Evolutionary conservation across 2,797 vertebrate genomes (phyloP), one percentile per base, ranked within the genome.

Genomic region (Spinus pinus): DNA sequence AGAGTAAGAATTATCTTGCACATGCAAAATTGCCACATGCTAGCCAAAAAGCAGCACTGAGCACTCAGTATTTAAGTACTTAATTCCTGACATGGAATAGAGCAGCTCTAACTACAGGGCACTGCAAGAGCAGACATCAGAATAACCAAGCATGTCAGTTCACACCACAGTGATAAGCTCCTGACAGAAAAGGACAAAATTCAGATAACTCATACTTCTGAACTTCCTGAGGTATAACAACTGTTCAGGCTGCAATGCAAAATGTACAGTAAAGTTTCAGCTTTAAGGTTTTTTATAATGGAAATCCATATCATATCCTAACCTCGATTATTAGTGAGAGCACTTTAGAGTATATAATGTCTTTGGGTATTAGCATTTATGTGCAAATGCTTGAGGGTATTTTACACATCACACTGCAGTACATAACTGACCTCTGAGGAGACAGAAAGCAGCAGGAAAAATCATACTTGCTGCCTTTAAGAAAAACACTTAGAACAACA

Each of bases 41-140:
- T 62, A 82, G 20, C 62, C 64, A 61, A 75, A 93, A 69, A 60
- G 44, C 67, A 72, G 77, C 69, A 72, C 58, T 53, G 81, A 86
- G 73, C 23, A 73, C 62, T 88, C 65, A 46, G 47, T 53, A 58
- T 53, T 83, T 90, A 88, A 88, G 66, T 37, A 73, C 62, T 84
- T 91, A 88, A 88, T 85, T 96, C 89, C 49, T 81, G 46, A 85
- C 87, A 72, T 83, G 16, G n/a, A 90, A 83, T 50, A 87, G 16
- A 79, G 75, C 49, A 70, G 75, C 74, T 94, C 74, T 75, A 62
- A 88, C 47, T 82, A 83, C 28, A 67, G 71, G 41, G 75, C 77
- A 94, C 42, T 50, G 61, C 31, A 53, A 67, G 66, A 93, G 54
- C 65, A 93, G 79, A 24, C 72, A 60, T 65, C 42, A 62, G 69